Conservation (phyloP, 2,888 invertebrate species). For the Diplolepis rosae region DNA sequence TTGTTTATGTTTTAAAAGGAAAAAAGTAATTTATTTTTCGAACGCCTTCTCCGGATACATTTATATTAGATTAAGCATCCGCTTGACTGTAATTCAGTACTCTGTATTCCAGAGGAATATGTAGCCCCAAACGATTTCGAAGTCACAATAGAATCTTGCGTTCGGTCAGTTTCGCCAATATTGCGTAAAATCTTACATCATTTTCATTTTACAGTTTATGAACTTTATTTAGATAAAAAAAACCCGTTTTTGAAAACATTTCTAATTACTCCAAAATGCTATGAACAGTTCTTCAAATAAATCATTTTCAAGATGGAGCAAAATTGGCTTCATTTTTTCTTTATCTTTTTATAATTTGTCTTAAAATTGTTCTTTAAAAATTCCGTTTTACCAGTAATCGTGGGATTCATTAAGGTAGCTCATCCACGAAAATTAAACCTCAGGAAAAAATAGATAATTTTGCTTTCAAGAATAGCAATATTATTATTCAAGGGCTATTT, state of each 20-base stretch:
- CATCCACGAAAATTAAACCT: no score
- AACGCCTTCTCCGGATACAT: background rate
- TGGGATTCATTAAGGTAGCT: no score
- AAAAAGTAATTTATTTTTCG: background rate
- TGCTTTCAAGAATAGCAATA: no score
- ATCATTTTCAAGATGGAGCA: background rate
- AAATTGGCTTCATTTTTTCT: background rate
- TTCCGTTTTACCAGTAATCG: no score
- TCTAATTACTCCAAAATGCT: background rate
- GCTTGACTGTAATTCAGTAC: constrained; percentile 43
- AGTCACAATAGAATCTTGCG: constrained; percentile 41
- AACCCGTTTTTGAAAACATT: background rate
- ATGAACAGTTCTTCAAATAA: background rate
- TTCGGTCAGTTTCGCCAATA: constrained; percentile 41
- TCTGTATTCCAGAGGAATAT: constrained; percentile 48
- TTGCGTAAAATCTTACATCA: constrained; percentile 47
- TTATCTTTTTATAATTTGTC: background rate
- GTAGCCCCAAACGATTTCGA: constrained; percentile 41
- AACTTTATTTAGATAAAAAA: background rate
- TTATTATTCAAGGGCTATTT: no score
- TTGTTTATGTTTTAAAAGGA: background rate
- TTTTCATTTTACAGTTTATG: constrained; percentile 14
- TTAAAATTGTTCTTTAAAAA: background rate
- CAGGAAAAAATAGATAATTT: no score
- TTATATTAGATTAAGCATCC: constrained; percentile 22